Base-by-base conservation (phyloP, 2,888 invertebrate species). In the Sturmia bella region DNA sequence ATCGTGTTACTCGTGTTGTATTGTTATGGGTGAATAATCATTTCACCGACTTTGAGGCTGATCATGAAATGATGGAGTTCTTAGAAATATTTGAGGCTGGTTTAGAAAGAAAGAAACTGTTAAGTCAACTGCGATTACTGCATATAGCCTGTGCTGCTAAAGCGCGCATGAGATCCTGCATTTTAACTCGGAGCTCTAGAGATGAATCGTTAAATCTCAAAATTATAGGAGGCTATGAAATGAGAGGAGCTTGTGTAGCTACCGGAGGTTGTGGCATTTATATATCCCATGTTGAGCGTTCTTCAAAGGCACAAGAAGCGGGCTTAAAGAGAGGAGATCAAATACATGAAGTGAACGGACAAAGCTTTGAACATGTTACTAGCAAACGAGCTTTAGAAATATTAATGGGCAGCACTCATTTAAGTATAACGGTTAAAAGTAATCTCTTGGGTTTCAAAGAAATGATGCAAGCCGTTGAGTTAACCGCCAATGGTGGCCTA, bases 21-120 rank as follows among this genome's bases (percentile, higher is more conserved):
- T 92, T 99, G 52, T 93, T 99, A 11, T 99, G 99, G 99, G 99
- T 99, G 1, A 99, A 99, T 91, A 99, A 98, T 91, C 98, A 99
- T 91, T 99, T 98, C 89, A 98, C 98, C 48, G 99, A 99, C 90
- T 99, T 99, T 91, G 98, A 98, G 92, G 98, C 96, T 6, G 97
- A 98, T 91, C 95, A 97, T 21, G 95, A 94, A 79, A 98, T 99
- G 98, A 98, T 98, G 94, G 97, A 98, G 86, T 98, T 98, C 89
- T 92, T 99, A 83, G 98, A 98, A 90, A 95, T 94, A 81, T 98
- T 99, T 91, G 98, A 99, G 91, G 93, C 94, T 83, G 94, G 95
- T 69, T 91, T 98, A 82, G 97, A 97, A 88, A 92, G 93, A 86
- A 96, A 97, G 90, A 95, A 95, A 89, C 95, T 98, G 95, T 94